These are phyloP conservation scores for Chrysopilus asiliformis DNA, from an alignment of 2,888 invertebrate species.

Conservation along the genomic window DNA sequence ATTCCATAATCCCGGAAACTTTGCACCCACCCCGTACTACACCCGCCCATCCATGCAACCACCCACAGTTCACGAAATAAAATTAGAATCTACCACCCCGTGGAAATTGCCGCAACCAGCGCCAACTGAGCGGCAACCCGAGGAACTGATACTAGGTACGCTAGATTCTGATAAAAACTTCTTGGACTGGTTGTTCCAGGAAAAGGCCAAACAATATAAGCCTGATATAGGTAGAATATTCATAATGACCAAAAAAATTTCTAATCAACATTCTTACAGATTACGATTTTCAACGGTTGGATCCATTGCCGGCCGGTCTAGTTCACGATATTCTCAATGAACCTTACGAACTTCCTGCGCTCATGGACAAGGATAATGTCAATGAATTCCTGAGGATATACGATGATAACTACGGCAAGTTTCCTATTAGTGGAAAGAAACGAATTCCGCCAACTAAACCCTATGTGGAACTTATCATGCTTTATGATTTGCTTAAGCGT, in stretches of 20 bases:
- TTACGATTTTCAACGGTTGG: conserved; percentile 21
- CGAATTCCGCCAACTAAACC: conserved; percentile 34
- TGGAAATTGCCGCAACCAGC: not conserved
- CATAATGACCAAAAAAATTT: not conserved
- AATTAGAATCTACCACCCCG: not conserved
- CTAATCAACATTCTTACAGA: conserved; percentile 5
- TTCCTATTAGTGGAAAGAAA: conserved; percentile 33
- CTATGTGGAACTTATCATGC: conserved; percentile 33
- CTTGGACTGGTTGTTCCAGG: conserved; percentile 16
- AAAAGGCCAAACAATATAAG: conserved; percentile 12
- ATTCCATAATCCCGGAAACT: conserved; percentile 11
- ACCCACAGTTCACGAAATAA: not conserved
- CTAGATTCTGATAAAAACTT: conserved; percentile 13
- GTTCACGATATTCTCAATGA: conserved; percentile 31
- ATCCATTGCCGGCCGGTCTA: conserved; percentile 27
- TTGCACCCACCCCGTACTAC: conserved; percentile 6
- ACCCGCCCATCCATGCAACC: not conserved
- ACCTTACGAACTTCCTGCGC: conserved; percentile 14
- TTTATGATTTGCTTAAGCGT: conserved; percentile 35
- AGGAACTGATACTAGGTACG: conserved; percentile 5
- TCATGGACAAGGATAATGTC: conserved; percentile 28
- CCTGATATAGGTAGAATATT: conserved; percentile 10
- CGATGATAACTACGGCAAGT: conserved; percentile 31
- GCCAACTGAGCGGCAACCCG: conserved; percentile 1
- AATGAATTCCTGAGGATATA: conserved; percentile 33